Base-by-base conservation (phyloP, 2,888 invertebrate genomes). In the Cheilosia vernalis region DNA sequence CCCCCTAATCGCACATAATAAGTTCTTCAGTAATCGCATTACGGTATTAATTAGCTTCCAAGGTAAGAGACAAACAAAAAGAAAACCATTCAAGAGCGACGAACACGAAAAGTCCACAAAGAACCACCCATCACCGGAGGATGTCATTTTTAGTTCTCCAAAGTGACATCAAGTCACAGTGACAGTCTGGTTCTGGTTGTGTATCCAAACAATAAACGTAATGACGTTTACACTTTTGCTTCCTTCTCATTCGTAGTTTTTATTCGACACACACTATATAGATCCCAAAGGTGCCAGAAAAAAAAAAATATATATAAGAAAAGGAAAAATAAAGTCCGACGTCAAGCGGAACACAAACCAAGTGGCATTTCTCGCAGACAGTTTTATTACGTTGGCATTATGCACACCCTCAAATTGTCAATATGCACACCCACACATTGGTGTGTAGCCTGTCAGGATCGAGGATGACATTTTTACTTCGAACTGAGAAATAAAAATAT, bases 351-450 rank as follows among this genome's bases (percentile, higher is more conserved):
- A 44, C 55, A 42, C 55, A 85, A 88, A 87, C 73, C 72, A 88
- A 80, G 82, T 87, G 86, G 81, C 87, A 77, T 87, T 87, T 80
- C 77, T 80, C 76, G 80, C 85, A 85, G 87, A 85, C 85, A 85
- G 76, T 87, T 87, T 87, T 87, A 87, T 87, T 85, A 84, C 58
- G 51, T 33, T 44, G 53, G 42, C 56, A 87, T 84, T 73, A 76
- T 84, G 83, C 76, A 76, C 79, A 73, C 69, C 84, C 86, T 81
- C 64, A 73, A 83, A 83, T 66, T 74, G 64, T 61, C 47, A 56
- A 58, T 37, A 37, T 74, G 60, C 58, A 66, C 49, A 76, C 56
- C 56, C 73, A 27, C 5, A 27, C 6, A 64, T 44, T 30, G 37
- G 33, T 19, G 67, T 51, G 30, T 47, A 66, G 47, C 51, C 67